Conservation (phyloP, 2,888 invertebrate species). For the Aphodius granarius region DNA sequence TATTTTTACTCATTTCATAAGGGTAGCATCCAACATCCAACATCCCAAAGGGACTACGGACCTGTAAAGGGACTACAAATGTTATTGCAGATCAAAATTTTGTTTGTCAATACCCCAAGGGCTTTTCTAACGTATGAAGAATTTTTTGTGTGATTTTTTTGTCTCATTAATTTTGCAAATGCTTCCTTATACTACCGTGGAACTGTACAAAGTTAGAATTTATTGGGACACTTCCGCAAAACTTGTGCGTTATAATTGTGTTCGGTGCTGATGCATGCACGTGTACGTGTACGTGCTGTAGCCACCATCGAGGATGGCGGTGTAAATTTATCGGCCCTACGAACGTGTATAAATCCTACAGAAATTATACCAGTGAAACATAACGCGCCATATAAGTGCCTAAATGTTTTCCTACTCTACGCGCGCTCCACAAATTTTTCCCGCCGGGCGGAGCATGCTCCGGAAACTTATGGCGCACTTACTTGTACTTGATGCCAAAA, state of each 20-base stretch:
- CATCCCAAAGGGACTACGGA: no score
- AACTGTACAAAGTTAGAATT: neutral
- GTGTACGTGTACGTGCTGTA: neutral
- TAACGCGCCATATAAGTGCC: conserved; percentile 10
- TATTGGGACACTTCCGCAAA: conserved; percentile 5
- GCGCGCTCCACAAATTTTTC: conserved; percentile 11
- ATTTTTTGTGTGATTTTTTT: no score
- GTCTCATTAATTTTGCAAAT: neutral
- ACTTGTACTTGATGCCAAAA: conserved; percentile 11
- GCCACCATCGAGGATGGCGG: neutral
- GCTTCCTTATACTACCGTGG: neutral
- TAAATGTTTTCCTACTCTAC: conserved; percentile 8
- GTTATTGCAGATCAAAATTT: no score
- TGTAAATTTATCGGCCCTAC: conserved; percentile 4
- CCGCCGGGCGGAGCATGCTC: neutral
- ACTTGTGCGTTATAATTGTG: conserved; percentile 9
- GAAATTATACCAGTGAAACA: conserved; percentile 13
- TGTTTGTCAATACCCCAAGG: no score
- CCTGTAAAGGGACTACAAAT: no score
- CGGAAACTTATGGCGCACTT: conserved; percentile 11
- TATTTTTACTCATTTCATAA: no score
- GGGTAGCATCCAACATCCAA: no score
- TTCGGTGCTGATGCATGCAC: neutral
- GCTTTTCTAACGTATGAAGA: no score
- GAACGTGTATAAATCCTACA: neutral